Percentiles rank a stretch among this genome's conserved stretches.
phyloP scores from a whole-genome alignment of 2,797 vertebrate genomes.

The Neosilurus hyrtlii region DNA sequence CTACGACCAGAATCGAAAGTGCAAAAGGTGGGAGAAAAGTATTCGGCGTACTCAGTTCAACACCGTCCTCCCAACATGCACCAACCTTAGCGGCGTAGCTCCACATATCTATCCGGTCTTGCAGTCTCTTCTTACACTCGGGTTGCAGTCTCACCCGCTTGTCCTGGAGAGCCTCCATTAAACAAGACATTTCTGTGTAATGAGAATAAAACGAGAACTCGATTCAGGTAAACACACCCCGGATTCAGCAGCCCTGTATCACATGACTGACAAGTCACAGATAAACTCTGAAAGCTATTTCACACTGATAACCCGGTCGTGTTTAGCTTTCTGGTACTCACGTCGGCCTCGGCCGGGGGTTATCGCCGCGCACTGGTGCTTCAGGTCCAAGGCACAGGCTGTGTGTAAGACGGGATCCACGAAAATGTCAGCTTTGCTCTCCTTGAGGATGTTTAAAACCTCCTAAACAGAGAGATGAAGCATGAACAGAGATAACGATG shows the following conservation, averaged over 20 bases:
- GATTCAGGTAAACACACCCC: neutral
- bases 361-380: conserved; percentile 87
- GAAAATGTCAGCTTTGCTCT: conserved; percentile 88
- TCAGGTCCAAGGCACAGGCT: conserved; percentile 85
- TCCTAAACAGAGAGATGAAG: conserved; percentile 75
- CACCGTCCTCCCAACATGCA: neutral
- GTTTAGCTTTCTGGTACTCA: conserved; percentile 67
- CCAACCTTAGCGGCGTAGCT: conserved; percentile 82
- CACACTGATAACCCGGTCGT: neutral
- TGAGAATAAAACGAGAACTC: neutral
- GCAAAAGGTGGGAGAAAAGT: too few species aligned
- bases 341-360: conserved; percentile 82
- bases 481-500: too few species aligned
- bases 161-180: conserved; percentile 85
- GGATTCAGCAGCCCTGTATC: neutral
- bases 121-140: conserved; percentile 85
- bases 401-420: conserved; percentile 87
- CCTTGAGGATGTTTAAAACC: conserved; percentile 86
- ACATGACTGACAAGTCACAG: neutral
- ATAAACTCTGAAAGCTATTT: neutral
- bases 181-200: conserved; percentile 83
- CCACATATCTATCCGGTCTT: conserved; percentile 89
- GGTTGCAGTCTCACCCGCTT: conserved; percentile 84
- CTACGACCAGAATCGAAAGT: too few species aligned
- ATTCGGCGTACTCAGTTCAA: neutral